These are phyloP conservation scores for Xiphorhynchus elegans DNA, from an alignment of 2,113 vertebrate species.

Conservation along the genomic window DNA sequence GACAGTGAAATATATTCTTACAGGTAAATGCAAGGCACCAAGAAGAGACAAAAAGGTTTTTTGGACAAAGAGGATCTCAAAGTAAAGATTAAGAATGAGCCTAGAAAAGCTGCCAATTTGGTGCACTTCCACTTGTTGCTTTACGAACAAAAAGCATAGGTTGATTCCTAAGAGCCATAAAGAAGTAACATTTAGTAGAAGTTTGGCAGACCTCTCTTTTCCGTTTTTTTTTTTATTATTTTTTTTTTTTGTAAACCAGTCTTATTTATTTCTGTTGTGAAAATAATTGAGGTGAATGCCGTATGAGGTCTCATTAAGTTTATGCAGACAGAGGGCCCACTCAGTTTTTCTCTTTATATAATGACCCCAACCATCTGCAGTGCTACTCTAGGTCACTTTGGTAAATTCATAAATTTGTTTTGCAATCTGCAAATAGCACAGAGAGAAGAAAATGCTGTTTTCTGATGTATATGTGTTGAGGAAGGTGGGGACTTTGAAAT, in stretches of 20 bases:
- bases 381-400: neutral
- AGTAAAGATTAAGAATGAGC: neutral
- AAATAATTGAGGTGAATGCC: constrained; percentile 1
- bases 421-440: neutral
- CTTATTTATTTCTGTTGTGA: neutral
- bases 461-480: neutral
- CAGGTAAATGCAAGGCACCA: neutral
- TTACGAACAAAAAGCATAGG: neutral
- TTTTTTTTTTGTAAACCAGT: neutral
- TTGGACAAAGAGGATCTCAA: neutral
- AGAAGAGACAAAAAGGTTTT: neutral
- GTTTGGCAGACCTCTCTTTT: neutral
- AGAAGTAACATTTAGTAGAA: neutral
- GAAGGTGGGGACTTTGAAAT: neutral
- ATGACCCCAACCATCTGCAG: neutral
- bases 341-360: neutral
- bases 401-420: neutral
- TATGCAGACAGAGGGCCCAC: neutral
- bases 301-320: neutral
- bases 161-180: neutral
- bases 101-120: neutral
- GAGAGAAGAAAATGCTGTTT: neutral
- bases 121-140: rapidly evolving
- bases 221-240: neutral
- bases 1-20: neutral